Evolutionary conservation across 2,113 vertebrate species (phyloP).

Genomic region (Labrus mixtus): DNA sequence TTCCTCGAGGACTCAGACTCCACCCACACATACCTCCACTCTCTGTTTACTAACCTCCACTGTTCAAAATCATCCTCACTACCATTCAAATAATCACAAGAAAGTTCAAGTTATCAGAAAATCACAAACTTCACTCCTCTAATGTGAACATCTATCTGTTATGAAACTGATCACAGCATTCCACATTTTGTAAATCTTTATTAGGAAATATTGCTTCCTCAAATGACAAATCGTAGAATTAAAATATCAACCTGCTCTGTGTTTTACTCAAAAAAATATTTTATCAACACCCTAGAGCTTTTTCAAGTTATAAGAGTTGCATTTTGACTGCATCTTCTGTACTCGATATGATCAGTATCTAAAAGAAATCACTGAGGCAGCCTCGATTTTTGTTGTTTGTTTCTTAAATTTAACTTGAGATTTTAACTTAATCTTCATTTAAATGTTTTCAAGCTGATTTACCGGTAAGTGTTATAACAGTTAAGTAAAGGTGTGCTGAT

Average conservation of each 20-base stretch:
- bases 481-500: no score
- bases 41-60: not conserved
- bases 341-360: not conserved
- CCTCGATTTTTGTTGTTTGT: not conserved
- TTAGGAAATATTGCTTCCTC: not conserved
- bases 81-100: no score
- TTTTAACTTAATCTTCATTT: no score
- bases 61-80: not conserved
- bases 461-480: not conserved
- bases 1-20: conserved; percentile 62
- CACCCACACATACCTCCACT: conserved; percentile 52
- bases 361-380: not conserved
- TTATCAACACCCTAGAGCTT: not conserved
- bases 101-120: not conserved
- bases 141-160: not conserved
- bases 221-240: not conserved
- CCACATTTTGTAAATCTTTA: not conserved
- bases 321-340: not conserved
- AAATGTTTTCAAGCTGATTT: no score
- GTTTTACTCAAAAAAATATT: not conserved
- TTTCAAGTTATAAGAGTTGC: not conserved
- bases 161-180: not conserved
- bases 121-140: not conserved
- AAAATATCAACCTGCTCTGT: not conserved
- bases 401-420: no score